Conservation (phyloP, 2,113 vertebrate genomes). For the Ovibos moschatus region DNA sequence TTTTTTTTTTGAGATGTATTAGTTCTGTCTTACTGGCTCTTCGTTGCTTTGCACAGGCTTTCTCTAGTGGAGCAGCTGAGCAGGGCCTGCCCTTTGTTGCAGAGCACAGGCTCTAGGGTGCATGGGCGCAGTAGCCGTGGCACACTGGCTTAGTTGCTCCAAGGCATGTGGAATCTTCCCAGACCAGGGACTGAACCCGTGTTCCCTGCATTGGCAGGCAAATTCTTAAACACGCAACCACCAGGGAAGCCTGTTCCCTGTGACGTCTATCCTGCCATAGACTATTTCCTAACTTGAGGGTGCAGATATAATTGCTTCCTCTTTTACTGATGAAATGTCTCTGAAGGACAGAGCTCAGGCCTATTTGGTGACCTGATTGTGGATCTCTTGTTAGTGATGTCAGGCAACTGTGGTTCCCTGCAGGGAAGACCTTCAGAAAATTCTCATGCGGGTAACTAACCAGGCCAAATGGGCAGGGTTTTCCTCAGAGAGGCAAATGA, state of each 20-base stretch:
- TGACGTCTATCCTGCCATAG: not conserved
- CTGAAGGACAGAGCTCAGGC: not conserved
- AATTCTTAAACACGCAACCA: not conserved
- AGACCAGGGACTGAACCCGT: not conserved
- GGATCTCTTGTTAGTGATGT: not conserved
- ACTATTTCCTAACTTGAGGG: not conserved
- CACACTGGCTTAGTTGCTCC: not conserved
- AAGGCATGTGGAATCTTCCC: not conserved
- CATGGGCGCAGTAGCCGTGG: not conserved
- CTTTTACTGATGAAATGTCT: not conserved
- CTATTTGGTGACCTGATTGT: not conserved
- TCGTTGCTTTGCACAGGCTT: not conserved
- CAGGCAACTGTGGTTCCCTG: not conserved
- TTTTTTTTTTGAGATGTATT: not conserved
- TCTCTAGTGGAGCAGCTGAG: not conserved
- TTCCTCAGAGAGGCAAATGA: not conserved
- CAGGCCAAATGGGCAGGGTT: not conserved
- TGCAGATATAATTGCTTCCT: not conserved
- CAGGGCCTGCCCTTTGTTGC: not conserved
- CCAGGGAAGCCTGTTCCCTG: not conserved
- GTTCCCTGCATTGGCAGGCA: not conserved
- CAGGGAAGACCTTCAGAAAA: not conserved
- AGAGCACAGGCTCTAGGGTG: not conserved
- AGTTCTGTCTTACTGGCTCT: not conserved
- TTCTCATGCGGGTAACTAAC: not conserved